Evolutionary conservation across 2,888 invertebrate genomes (phyloP), one percentile per base, ranked within the genome.

Genomic region (Chrysina gloriosa): DNA sequence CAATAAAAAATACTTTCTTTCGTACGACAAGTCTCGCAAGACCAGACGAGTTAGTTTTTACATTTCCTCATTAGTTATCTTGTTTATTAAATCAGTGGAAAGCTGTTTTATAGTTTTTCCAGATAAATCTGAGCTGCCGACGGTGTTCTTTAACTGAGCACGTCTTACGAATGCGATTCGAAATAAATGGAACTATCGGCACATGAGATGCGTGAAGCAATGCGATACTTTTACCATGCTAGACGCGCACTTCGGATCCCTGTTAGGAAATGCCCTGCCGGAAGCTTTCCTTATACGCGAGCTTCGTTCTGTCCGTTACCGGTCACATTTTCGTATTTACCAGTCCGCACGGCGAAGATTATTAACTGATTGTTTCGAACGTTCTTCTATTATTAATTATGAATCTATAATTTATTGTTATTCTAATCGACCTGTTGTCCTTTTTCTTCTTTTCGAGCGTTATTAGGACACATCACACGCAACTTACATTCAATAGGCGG

Each of bases 191-290:
- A 58, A 58, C 39, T 39, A 58, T 58, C 39, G 11, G 39, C 19
- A 23, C 39, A n/a, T 39, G 25, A 39, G 39, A 63, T 56, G 67
- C 73, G 73, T 73, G 73, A 69, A 71, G 67, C 67, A 61, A 72
- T 71, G 72, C 68, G 70, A 63, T 16, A 47, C 61, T 67, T 70
- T 71, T 69, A 69, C 52, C 61, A 73, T 73, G 72, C 73, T 63
- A 50, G 29, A 67, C 67, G 66, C 61, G 72, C 68, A 56, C 70
- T 68, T 63, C 25, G 11, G 14, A 6, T 73, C 72, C 74, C 71
- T 63, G 71, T 74, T 74, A 70, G 73, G 74, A 71, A 73, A 70
- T 69, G 69, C 66, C 67, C 69, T 72, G 71, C 74, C 74, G 74
- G 74, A 74, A 74, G 67, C 70, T 70, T 67, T 68, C 74, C 74